Percentiles rank a stretch among this genome's conserved stretches.
Evolutionary conservation across 92 coral and sea anemone species (phyloP).

Genomic region (Phenganax marumi): DNA sequence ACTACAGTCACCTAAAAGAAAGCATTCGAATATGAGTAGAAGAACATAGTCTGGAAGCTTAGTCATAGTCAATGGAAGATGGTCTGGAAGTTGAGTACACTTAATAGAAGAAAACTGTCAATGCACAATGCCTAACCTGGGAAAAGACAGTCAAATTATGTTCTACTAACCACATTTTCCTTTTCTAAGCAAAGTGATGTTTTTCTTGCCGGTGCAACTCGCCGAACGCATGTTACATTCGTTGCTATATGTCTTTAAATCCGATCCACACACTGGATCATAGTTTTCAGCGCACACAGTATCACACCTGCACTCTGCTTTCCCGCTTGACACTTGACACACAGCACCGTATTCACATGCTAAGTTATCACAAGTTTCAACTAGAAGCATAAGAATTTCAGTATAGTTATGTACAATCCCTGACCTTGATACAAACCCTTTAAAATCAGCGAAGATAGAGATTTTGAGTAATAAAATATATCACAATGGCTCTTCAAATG

Average conservation of each 20-base stretch:
- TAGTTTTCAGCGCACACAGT: background rate
- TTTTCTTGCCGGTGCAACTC: background rate
- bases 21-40: background rate
- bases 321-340: background rate
- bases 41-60: too few relatives aligned
- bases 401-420: background rate
- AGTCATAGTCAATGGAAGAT: background rate
- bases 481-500: too few relatives aligned
- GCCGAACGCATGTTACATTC: background rate
- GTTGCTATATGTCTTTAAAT: background rate
- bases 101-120: background rate
- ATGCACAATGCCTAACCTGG: background rate
- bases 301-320: background rate
- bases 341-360: background rate
- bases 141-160: background rate
- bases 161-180: constrained; percentile 5
- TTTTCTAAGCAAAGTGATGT: background rate
- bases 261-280: constrained; percentile 1
- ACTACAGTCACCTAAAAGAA: background rate
- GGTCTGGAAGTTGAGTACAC: background rate
- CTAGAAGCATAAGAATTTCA: background rate
- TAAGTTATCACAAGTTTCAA: background rate
- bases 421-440: too few relatives aligned
- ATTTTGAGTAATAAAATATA: too few relatives aligned
- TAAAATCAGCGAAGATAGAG: too few relatives aligned